These are phyloP conservation scores for Hydriomena furcata DNA, from an alignment of 2,888 invertebrate species.

Conservation along the genomic window DNA sequence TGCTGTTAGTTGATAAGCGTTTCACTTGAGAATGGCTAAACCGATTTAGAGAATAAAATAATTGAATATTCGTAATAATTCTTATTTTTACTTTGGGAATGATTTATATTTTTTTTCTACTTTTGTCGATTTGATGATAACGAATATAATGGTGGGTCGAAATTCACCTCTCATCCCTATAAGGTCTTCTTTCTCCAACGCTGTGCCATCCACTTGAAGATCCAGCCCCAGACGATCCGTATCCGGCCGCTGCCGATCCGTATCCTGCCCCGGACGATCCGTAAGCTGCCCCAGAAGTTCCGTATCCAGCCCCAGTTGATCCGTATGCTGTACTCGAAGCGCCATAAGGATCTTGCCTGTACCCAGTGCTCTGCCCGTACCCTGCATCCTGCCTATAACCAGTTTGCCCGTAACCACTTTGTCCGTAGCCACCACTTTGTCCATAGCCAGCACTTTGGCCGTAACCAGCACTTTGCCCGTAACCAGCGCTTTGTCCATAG, in stretches of 20 bases:
- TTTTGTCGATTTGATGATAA: too few species aligned
- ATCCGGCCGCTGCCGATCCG: conserved; percentile 23
- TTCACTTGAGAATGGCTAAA: too few species aligned
- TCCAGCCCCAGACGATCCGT: conserved; percentile 29
- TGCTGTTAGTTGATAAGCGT: too few species aligned
- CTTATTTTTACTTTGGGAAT: too few species aligned
- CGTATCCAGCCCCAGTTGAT: conserved; percentile 9
- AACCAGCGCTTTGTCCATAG: conserved; percentile 14
- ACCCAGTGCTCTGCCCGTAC: conserved; percentile 19
- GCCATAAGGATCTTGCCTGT: conserved; percentile 39
- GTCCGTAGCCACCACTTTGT: conserved; percentile 8
- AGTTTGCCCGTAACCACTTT: conserved; percentile 15
- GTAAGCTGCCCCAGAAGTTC: conserved; percentile 12
- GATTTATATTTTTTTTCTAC: too few species aligned
- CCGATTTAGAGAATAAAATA: too few species aligned
- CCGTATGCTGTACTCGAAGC: conserved; percentile 5
- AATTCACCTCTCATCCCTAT: conserved; percentile 71
- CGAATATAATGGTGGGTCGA: background rate
- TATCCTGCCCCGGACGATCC: conserved; percentile 10
- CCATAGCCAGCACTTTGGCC: conserved; percentile 19
- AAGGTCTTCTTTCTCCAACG: conserved; percentile 69
- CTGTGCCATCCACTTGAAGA: conserved; percentile 66
- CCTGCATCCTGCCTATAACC: conserved; percentile 18
- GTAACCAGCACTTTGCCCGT: conserved; percentile 20
- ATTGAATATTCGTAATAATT: too few species aligned